A percentile compares a stretch with the other conserved stretches of the same genome.
phyloP scores from a whole-genome alignment of 1,140 invertebrate genomes.

The Drosophila rufa region DNA sequence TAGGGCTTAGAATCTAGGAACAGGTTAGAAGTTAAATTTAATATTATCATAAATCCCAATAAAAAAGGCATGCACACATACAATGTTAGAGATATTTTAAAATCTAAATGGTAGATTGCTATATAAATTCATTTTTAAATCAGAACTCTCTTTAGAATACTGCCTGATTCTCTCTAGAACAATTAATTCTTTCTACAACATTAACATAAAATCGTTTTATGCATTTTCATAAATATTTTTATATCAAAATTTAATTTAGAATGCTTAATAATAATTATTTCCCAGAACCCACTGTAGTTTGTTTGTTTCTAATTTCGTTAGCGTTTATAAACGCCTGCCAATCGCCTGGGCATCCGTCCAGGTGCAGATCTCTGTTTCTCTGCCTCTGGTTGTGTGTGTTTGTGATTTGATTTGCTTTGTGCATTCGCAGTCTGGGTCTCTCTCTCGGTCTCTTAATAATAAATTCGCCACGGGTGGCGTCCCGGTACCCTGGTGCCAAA shows the following conservation, averaged over 20 bases:
- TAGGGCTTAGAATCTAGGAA: neutral
- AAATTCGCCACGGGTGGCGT: conserved; percentile 67
- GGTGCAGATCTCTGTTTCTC: conserved; percentile 42
- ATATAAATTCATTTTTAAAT: no score
- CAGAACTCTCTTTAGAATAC: no score
- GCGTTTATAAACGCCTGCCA: conserved; percentile 22
- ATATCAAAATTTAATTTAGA: neutral
- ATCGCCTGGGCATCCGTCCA: conserved; percentile 44
- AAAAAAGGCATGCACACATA: no score
- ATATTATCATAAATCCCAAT: no score
- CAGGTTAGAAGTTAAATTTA: no score
- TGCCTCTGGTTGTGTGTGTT: conserved; percentile 15
- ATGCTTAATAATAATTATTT: neutral
- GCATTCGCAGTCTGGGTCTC: conserved; percentile 27
- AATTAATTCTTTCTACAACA: no score
- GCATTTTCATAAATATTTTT: neutral
- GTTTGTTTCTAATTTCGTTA: conserved; percentile 25
- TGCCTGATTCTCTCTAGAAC: no score
- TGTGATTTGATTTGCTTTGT: conserved; percentile 39
- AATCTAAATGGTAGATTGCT: no score
- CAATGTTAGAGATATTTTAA: no score
- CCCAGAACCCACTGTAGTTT: neutral
- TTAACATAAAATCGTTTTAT: no score
- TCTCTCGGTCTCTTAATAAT: conserved; percentile 53
- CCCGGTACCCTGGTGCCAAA: conserved; percentile 40